phyloP scores from a whole-genome alignment of 2,888 invertebrate species.

The Cantharis lateralis region DNA sequence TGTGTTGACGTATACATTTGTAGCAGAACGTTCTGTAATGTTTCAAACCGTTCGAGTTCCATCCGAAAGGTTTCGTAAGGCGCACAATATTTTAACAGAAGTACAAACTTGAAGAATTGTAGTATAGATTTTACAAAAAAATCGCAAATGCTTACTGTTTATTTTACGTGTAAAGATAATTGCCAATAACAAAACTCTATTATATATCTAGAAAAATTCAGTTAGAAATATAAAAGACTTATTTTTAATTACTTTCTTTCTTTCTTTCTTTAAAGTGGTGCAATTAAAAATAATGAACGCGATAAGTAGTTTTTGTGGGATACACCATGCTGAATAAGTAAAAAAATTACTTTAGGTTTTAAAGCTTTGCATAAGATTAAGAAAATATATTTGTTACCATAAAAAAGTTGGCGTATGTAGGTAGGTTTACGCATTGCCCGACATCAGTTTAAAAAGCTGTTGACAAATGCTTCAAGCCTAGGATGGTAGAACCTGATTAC shows the following conservation, averaged over 20 bases:
- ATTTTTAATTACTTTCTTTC: not conserved
- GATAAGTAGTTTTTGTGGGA: not conserved
- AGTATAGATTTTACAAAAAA: not conserved
- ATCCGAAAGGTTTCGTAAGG: too few species aligned
- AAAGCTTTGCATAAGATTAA: not conserved
- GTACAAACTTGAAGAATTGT: too few species aligned
- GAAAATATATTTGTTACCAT: not conserved
- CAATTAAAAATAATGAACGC: not conserved
- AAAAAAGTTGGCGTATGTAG: conserved; percentile 1
- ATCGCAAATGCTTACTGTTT: not conserved
- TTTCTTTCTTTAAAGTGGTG: not conserved
- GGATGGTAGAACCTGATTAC: conserved; percentile 17
- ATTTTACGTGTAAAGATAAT: not conserved
- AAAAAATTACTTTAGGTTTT: not conserved
- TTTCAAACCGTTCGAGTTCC: too few species aligned
- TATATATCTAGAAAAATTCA: not conserved
- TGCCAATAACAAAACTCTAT: not conserved
- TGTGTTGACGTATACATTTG: too few species aligned
- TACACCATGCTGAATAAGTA: not conserved
- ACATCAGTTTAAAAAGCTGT: conserved; percentile 19
- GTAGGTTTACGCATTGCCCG: conserved; percentile 4
- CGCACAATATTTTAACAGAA: too few species aligned
- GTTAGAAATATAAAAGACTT: not conserved
- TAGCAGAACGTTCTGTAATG: too few species aligned
- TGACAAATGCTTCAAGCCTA: conserved; percentile 22